Base-by-base conservation (phyloP, 2,888 invertebrate genomes). In the Ctena decussata region DNA sequence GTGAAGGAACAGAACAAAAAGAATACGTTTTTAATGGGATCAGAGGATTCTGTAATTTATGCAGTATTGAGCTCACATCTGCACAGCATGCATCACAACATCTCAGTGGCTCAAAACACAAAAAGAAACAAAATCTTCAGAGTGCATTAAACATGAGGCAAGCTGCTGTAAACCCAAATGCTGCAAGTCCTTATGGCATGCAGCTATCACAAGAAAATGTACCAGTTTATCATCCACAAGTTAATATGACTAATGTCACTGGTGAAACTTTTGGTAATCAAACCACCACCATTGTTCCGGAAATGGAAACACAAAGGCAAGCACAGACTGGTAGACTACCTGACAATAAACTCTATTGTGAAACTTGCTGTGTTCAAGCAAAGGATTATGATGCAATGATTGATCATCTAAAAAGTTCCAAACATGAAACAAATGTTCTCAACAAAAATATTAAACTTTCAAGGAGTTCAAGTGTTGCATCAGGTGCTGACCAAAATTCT, bases 41-140 rank as follows among this genome's bases (percentile, higher is more conserved):
- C 5, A 77, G 78, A 41, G 90, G 91, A 18, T 80, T 65, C 32
- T 92, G 92, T 79, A 70, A 84, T 76, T 37, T 92, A 3, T 92
- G 92, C 80, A 74, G 86, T 3, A 69, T 92, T 46, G 89, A 86
- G 12, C 77, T 90, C 5, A 89, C 89, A 39, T 92, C 92, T 21
- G 11, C 32, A 18, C 72, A 79, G 27, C 91, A 91, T 75, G 90
- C 90, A 5, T 24, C 57, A 32, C 85, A 87, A 69, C 92, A 92
- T 79, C 32, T 92, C 11, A 78, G 57, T 76, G 93, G 93, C 18
- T 88, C 86, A 73, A 86, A 82, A 18, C 93, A 93, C 71, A 65
- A 57, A 27, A 89, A 89, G 53, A 87, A 73, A 73, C 30, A 24
- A 35, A 35, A 3, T 35, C 39, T 65, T 35, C 57, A 12, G 5